Conservation (phyloP, 2,888 invertebrate genomes). For the Tillus elongatus region DNA sequence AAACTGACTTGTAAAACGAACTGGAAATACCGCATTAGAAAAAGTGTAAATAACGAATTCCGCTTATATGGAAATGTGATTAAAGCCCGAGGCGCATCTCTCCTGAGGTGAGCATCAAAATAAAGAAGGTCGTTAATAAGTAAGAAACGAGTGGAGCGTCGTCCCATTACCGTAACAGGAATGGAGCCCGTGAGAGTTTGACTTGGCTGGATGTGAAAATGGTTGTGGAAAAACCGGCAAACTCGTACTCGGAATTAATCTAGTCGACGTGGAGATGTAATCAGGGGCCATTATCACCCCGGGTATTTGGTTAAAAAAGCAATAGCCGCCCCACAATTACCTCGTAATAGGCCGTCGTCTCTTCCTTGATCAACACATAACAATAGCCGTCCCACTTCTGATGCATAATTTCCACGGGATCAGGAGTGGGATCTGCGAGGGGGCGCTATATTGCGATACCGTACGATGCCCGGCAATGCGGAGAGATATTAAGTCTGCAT, state of each 20-base stretch:
- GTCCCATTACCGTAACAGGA: not conserved
- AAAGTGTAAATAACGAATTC: too few relatives aligned
- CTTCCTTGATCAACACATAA: slow-evolving; percentile 42
- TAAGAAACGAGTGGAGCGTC: slow-evolving; percentile 1
- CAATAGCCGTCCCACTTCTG: slow-evolving; percentile 33
- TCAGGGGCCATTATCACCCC: slow-evolving; percentile 41
- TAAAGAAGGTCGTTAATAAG: slow-evolving; percentile 1
- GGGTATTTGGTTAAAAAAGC: slow-evolving; percentile 45
- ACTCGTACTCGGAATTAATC: slow-evolving; percentile 35
- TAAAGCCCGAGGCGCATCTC: too few relatives aligned
- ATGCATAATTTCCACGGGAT: slow-evolving; percentile 25
- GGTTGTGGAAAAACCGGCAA: not conserved
- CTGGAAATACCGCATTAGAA: too few relatives aligned
- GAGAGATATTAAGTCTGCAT: too few relatives aligned
- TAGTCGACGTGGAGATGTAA: slow-evolving; percentile 35
- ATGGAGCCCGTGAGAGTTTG: slow-evolving; percentile 4
- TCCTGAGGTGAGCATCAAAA: too few relatives aligned
- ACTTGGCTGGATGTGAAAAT: slow-evolving; percentile 2
- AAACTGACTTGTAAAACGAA: too few relatives aligned
- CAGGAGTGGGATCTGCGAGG: too few relatives aligned
- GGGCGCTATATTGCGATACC: too few relatives aligned
- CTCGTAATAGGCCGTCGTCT: slow-evolving; percentile 38
- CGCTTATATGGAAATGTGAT: too few relatives aligned
- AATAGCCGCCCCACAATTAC: slow-evolving; percentile 43
- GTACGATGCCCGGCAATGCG: too few relatives aligned